Conservation (phyloP, 1,140 invertebrate species). For the Oryctes rhinoceros region DNA sequence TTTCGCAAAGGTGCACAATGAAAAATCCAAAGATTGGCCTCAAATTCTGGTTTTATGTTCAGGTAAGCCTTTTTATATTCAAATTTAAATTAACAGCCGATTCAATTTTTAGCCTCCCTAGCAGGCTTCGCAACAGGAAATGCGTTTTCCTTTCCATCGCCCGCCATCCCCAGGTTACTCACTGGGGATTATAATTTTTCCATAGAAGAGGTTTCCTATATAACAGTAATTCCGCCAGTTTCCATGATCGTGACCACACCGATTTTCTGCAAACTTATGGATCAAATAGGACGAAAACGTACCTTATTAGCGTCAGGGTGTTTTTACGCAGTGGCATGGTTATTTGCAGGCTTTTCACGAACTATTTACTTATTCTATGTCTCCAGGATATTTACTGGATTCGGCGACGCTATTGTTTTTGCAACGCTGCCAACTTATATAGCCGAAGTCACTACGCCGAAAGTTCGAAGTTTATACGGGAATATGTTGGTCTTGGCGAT, state of each 20-base stretch:
- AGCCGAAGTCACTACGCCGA: conserved; percentile 46
- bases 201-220: conserved; percentile 46
- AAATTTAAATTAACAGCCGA: not conserved
- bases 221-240: conserved; percentile 45
- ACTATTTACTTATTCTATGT: conserved; percentile 56
- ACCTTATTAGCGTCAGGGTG: conserved; percentile 42
- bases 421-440: conserved; percentile 41
- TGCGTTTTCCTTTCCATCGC: conserved; percentile 38
- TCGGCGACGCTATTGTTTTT: conserved; percentile 40
- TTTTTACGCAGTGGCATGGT: conserved; percentile 43
- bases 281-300: conserved; percentile 52
- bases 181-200: conserved; percentile 15
- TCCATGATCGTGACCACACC: conserved; percentile 44
- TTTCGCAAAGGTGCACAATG: not conserved
- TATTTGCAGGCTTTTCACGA: conserved; percentile 43
- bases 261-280: conserved; percentile 44
- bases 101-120: conserved; percentile 23
- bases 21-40: conserved; percentile 12
- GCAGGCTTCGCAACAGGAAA: not conserved
- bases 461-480: conserved; percentile 43
- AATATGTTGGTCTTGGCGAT: conserved; percentile 37
- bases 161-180: conserved; percentile 36
- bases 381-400: conserved; percentile 44
- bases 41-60: conserved; percentile 9
- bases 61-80: conserved; percentile 16